Base-by-base conservation (phyloP, 2,113 vertebrate genomes). In the Corythornis vintsioides region DNA sequence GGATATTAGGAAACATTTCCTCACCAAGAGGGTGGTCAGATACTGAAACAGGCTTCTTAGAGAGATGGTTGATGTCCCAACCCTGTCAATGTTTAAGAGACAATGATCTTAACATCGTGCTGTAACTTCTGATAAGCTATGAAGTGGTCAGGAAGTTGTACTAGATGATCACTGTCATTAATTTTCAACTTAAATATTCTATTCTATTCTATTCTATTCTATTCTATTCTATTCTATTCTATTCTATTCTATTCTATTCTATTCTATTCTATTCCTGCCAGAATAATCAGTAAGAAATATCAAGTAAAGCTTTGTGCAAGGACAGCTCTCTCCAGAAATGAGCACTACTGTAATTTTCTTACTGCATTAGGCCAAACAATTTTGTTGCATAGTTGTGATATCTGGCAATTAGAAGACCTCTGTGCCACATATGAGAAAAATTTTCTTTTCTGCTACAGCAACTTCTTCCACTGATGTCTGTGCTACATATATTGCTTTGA, bases 311-410 rank as follows among this genome's bases (percentile, higher is more conserved):
- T 7, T 6, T n/a, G 16, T 24, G 31, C 4, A 2, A 84, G 81
- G 31, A 75, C 0, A 0, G 48, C 31, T 25, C 24, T 84, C 55
- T 91, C 61, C 5, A 4, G 21, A 52, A 50, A 13, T 40, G 8
- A 92, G n/a, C 14, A 61, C 31, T 59, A 47, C n/a, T 57, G 74
- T 57, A 53, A 69, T 92, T 89, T 83, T 89, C 70, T 89, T n/a
- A 28, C 31, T 73, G 22, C 38, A 26, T 94, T 66, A 66, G 24
- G 40, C 31, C 92, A 91, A 94, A 47, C 21, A 73, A 60, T 92
- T 88, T 70, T 92, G 82, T 82, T 80, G 47, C 85, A 85, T 56
- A 71, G 55, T 69, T 92, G 74, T 48, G 19, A 82, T 81, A 76
- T 89, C 63, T 50, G 66, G 42, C 50, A 89, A 79, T 73, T 73